phyloP scores from a whole-genome alignment of 1,140 invertebrate genomes.

The Procambarus clarkii region DNA sequence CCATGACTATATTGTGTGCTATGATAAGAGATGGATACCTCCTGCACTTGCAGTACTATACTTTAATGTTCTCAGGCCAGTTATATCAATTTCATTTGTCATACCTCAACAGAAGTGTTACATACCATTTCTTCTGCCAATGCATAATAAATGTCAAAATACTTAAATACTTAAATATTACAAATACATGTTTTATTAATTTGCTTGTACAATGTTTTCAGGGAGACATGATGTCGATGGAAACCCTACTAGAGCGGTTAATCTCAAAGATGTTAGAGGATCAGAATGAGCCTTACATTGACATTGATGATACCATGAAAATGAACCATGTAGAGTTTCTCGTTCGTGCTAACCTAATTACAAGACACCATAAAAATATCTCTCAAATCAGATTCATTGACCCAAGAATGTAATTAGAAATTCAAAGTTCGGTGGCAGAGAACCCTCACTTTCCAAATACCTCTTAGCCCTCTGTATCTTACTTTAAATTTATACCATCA shows the following conservation, averaged over 20 bases:
- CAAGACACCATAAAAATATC: conserved; percentile 1
- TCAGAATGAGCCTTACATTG: conserved; percentile 26
- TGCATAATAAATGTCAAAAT: no score
- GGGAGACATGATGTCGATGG: not conserved
- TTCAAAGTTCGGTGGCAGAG: not conserved
- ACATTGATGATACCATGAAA: conserved; percentile 28
- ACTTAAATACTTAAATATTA: no score
- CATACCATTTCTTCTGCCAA: no score
- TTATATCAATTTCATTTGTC: no score
- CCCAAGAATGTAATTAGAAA: not conserved
- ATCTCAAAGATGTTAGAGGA: conserved; percentile 10
- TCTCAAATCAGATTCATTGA: conserved; percentile 22
- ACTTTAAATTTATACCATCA: no score
- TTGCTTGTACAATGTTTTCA: not conserved
- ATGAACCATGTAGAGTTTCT: not conserved
- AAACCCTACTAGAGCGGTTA: conserved; percentile 11
- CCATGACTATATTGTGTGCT: no score
- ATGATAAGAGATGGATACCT: no score
- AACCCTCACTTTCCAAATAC: not conserved
- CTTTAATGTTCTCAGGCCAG: no score
- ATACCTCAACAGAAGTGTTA: no score
- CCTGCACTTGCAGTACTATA: no score
- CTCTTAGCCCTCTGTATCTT: no score
- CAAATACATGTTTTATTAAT: no score
- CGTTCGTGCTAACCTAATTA: conserved; percentile 19